Evolutionary conservation across 2,888 invertebrate species (phyloP), one percentile per base, ranked within the genome.

Genomic region (Fabriciana adippe): DNA sequence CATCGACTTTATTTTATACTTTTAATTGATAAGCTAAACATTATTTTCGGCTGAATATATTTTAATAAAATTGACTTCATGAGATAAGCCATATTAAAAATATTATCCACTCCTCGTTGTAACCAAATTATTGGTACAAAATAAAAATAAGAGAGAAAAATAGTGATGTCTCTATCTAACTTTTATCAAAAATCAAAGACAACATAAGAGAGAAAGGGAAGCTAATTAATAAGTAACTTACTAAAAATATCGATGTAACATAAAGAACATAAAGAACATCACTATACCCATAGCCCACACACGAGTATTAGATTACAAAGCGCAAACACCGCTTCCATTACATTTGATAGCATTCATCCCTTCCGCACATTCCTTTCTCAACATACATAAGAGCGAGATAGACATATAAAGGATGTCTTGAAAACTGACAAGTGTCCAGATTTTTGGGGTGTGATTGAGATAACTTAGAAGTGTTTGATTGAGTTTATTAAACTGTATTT

Each of bases 221-320:
- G 18, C 1, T 50, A 6, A 5, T 6, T 61, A 55, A 55, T 8
- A 48, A 47, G 48, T n/a, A 13, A 47, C 41, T 56, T 1, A 41
- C 26, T 15, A 6, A 61, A 50, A 26, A 53, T 66, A 64, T 68
- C 70, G 68, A 72, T 64, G 62, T 6, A 61, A 55, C n/a, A 68
- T 51, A 31, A 21, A 55, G 35, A 61, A 55, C n/a, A 68, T 51
- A 31, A 21, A 55, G 35, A 53, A 67, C 81, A 74, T 73, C 84
- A 75, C 84, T 82, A 78, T 73, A 68, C 69, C 74, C 71, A 74
- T 76, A 78, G 77, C 79, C 76, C 81, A 82, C 81, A 82, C 88
- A 89, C 88, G 89, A 78, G 78, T 89, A 89, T 89, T 86, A 76
- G 76, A 83, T 89, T 88, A 84, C 89, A 84, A 86, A 86, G 82